Conservation (phyloP, 1,140 invertebrate species). For the Drosophila tani region DNA sequence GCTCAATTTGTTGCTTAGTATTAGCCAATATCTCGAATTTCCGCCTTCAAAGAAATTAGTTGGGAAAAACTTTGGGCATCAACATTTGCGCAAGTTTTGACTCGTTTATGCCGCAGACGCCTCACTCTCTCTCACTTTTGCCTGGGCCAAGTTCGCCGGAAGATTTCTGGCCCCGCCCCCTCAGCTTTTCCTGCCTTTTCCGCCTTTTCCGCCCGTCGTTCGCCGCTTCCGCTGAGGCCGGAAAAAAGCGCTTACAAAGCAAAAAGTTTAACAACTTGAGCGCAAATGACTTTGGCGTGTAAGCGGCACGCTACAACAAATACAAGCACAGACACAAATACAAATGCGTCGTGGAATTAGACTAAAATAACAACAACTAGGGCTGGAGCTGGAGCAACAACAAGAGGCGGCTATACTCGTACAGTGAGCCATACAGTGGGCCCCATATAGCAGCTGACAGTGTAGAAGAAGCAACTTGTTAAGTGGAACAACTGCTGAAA, state of each 20-base stretch:
- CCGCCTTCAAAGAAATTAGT: slow-evolving; percentile 65
- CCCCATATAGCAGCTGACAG: slow-evolving; percentile 14
- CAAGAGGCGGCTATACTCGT: neutral
- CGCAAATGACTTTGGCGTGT: slow-evolving; percentile 77
- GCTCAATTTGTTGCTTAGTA: slow-evolving; percentile 52
- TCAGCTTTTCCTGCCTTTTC: neutral
- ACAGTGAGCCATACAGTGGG: neutral
- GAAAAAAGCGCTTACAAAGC: slow-evolving; percentile 77
- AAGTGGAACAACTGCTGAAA: slow-evolving; percentile 78
- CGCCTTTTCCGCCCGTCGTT: slow-evolving; percentile 13
- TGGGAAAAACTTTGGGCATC: slow-evolving; percentile 66
- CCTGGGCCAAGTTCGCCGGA: slow-evolving; percentile 18
- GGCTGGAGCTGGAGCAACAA: slow-evolving; percentile 12
- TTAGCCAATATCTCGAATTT: slow-evolving; percentile 33
- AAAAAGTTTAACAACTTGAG: slow-evolving; percentile 77
- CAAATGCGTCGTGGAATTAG: slow-evolving; percentile 54
- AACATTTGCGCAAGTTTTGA: slow-evolving; percentile 73
- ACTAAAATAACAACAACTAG: slow-evolving; percentile 63
- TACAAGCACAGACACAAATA: slow-evolving; percentile 13
- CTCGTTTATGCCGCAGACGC: slow-evolving; percentile 58
- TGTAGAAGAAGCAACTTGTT: slow-evolving; percentile 62
- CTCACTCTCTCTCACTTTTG: slow-evolving; percentile 12
- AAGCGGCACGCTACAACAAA: slow-evolving; percentile 76
- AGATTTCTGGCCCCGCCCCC: slow-evolving; percentile 8
- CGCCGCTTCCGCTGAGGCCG: slow-evolving; percentile 67